A percentile compares a stretch with the other conserved stretches of the same genome.
Conservation (phyloP, 2,888 invertebrate genomes). For the Cremastinae sp. region DNA sequence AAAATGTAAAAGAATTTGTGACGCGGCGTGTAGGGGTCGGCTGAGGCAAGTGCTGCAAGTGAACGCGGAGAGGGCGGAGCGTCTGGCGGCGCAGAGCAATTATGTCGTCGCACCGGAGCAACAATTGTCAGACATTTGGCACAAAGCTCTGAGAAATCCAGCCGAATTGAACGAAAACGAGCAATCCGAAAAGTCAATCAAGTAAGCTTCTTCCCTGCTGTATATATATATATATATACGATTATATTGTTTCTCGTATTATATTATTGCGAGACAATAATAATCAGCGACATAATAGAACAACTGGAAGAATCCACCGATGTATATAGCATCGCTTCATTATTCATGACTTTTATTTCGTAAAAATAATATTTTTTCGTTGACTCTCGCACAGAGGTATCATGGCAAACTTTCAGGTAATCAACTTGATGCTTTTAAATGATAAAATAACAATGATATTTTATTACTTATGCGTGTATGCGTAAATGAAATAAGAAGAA, state of each 20-base stretch:
- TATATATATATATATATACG: no score
- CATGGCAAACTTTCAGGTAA: constrained; percentile 80
- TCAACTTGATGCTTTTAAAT: constrained; percentile 51
- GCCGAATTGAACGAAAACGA: constrained; percentile 66
- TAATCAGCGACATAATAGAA: no score
- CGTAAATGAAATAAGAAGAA: no score
- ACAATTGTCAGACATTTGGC: constrained; percentile 79
- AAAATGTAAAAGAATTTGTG: no score
- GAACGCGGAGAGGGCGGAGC: constrained; percentile 79
- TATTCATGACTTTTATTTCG: constrained; percentile 14
- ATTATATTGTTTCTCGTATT: no score
- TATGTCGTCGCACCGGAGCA: constrained; percentile 76
- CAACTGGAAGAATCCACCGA: no score
- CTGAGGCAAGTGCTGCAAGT: constrained; percentile 77
- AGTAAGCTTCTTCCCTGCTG: no score
- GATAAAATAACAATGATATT: no score
- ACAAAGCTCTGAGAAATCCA: constrained; percentile 77
- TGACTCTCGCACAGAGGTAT: constrained; percentile 75
- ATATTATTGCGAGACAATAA: no score
- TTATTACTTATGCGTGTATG: no score
- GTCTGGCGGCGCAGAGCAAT: constrained; percentile 77
- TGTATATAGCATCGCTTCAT: no score
- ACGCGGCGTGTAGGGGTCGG: constrained; percentile 73
- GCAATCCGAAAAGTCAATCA: constrained; percentile 66
- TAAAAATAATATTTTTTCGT: constrained; percentile 51